Evolutionary conservation across 2,888 invertebrate species (phyloP).

Genomic region (Rotaria socialis): DNA sequence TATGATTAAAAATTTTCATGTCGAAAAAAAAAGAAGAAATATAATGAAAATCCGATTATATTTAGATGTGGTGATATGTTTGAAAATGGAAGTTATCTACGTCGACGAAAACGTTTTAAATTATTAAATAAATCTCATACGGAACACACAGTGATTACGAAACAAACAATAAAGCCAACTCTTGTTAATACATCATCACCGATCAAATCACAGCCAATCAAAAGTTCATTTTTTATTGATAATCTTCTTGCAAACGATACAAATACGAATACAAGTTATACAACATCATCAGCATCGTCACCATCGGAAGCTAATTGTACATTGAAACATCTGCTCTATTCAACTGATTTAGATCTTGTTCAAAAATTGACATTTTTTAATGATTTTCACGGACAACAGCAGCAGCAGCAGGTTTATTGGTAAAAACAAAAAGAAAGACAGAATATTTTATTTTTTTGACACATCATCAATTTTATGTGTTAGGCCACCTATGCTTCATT

Average conservation of each 20-base stretch:
- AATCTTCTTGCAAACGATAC: constrained; percentile 8
- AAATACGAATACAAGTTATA: neutral
- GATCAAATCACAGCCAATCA: neutral
- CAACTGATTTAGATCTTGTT: neutral
- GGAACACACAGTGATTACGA: neutral
- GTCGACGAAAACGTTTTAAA: constrained; percentile 77
- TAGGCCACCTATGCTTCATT: constrained; percentile 14
- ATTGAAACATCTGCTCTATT: neutral
- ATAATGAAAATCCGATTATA: too few species aligned
- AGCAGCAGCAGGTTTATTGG: constrained; percentile 15
- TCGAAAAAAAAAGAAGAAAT: too few species aligned
- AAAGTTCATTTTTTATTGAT: constrained; percentile 10
- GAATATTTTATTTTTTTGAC: neutral
- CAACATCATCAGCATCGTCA: neutral
- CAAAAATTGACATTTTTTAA: neutral
- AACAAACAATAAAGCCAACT: neutral
- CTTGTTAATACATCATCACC: neutral
- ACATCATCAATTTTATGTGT: neutral
- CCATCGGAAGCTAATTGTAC: neutral
- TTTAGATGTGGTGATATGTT: constrained; percentile 74
- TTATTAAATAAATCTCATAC: neutral
- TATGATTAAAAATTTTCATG: too few species aligned
- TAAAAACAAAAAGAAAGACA: neutral
- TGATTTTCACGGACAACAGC: neutral
- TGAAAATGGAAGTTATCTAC: constrained; percentile 77